phyloP scores from a whole-genome alignment of 1,140 invertebrate genomes.

The Drosophila sp. region DNA sequence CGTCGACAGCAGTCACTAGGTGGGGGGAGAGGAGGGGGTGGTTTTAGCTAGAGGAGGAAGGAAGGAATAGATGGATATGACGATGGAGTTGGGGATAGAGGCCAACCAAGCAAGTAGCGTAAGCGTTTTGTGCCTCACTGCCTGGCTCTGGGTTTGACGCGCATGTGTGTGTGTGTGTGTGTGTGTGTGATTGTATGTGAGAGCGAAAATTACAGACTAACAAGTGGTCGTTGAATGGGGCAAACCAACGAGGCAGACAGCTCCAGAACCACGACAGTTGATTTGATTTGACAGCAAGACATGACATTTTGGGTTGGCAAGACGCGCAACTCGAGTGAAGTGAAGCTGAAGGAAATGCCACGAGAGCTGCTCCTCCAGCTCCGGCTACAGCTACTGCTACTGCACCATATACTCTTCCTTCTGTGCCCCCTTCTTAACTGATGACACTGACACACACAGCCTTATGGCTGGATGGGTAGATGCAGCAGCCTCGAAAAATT shows the following conservation, averaged over 20 bases:
- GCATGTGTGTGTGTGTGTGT: constrained; percentile 37
- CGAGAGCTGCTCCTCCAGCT: constrained; percentile 38
- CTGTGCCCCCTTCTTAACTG: neutral
- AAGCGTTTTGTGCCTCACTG: constrained; percentile 72
- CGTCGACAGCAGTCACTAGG: constrained; percentile 37
- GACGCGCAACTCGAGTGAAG: constrained; percentile 62
- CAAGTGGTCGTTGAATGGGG: constrained; percentile 78
- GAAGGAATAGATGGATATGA: neutral
- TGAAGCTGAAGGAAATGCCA: constrained; percentile 70
- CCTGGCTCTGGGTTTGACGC: constrained; percentile 57
- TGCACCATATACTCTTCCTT: constrained; percentile 21
- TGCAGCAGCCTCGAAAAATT: constrained; percentile 52
- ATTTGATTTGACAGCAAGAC: constrained; percentile 80
- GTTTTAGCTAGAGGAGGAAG: neutral
- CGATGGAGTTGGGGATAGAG: constrained; percentile 16
- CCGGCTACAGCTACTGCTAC: constrained; percentile 8
- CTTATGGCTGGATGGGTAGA: constrained; percentile 45
- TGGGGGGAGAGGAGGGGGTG: neutral
- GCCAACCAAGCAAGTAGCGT: constrained; percentile 66
- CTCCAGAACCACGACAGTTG: constrained; percentile 70
- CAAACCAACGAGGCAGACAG: constrained; percentile 75
- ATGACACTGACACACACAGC: constrained; percentile 1
- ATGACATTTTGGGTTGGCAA: constrained; percentile 73
- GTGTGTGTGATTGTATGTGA: constrained; percentile 13
- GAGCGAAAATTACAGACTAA: constrained; percentile 78